Evolutionary conservation across 2,888 invertebrate species (phyloP).

Genomic region (Petrolisthes cinctipes): DNA sequence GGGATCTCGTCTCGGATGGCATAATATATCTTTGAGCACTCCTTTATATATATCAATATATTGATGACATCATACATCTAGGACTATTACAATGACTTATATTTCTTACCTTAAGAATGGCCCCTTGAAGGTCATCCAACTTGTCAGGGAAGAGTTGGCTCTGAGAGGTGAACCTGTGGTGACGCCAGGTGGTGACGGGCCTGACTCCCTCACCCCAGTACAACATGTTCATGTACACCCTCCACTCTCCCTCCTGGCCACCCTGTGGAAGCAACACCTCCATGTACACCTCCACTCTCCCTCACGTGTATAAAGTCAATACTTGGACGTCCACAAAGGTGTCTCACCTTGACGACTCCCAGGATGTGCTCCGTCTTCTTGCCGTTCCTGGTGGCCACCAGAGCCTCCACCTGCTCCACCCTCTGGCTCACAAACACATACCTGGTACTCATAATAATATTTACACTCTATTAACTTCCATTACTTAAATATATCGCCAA

Average conservation of each 20-base stretch:
- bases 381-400: slow-evolving; percentile 17
- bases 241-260: background rate
- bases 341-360: slow-evolving; percentile 15
- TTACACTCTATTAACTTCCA: too few relatives aligned
- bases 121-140: slow-evolving; percentile 1
- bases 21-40: too few relatives aligned
- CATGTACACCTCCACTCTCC: slow-evolving; percentile 8
- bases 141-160: slow-evolving; percentile 33
- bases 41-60: too few relatives aligned
- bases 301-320: background rate
- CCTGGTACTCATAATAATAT: background rate
- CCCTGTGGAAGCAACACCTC: background rate
- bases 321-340: background rate
- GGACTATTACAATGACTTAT: background rate
- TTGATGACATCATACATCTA: too few relatives aligned
- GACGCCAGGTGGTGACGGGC: slow-evolving; percentile 8
- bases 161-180: slow-evolving; percentile 14
- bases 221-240: slow-evolving; percentile 31
- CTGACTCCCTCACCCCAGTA: slow-evolving; percentile 31
- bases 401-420: slow-evolving; percentile 6
- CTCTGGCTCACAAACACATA: slow-evolving; percentile 21
- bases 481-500: too few relatives aligned
- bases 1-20: too few relatives aligned
- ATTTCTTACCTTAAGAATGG: slow-evolving; percentile 5
- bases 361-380: slow-evolving; percentile 31